phyloP scores from a whole-genome alignment of 2,113 vertebrate species.

The Elgaria multicarinata region DNA sequence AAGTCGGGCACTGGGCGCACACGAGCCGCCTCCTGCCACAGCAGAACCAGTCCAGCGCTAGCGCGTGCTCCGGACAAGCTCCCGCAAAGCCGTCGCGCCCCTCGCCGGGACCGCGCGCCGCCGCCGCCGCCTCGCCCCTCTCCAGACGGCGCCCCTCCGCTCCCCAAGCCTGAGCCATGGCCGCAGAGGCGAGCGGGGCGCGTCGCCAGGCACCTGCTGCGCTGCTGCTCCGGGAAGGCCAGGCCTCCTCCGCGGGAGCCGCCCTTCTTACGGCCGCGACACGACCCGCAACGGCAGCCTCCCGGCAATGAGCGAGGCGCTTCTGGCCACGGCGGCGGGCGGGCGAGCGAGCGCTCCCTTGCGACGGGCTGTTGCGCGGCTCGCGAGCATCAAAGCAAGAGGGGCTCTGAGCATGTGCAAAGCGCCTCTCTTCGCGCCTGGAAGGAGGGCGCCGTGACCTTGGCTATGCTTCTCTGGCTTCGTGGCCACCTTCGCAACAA shows the following conservation, averaged over 20 bases:
- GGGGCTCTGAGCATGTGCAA: not conserved
- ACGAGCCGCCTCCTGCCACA: slow-evolving; percentile 78
- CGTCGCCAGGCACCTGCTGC: not conserved
- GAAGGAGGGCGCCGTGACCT: too few species aligned
- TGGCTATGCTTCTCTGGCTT: too few species aligned
- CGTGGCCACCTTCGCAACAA: too few species aligned
- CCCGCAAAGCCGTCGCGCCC: not conserved
- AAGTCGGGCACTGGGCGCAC: slow-evolving; percentile 78
- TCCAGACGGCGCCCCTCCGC: not conserved
- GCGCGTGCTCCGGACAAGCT: slow-evolving; percentile 78
- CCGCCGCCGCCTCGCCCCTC: too few species aligned
- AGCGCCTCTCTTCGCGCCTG: not conserved
- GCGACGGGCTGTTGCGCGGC: too few species aligned
- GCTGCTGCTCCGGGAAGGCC: not conserved
- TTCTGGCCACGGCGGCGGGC: too few species aligned
- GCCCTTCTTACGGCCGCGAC: not conserved
- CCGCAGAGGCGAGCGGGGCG: not conserved
- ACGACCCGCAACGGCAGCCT: not conserved
- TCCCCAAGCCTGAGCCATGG: slow-evolving; percentile 50
- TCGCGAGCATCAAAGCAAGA: not conserved
- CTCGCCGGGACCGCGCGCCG: not conserved
- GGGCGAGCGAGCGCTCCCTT: too few species aligned
- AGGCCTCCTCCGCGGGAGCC: not conserved
- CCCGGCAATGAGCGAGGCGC: too few species aligned
- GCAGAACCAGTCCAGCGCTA: slow-evolving; percentile 81